A percentile compares a stretch with the other conserved stretches of the same genome.
These are phyloP conservation scores for Mormyrops attenuatus DNA, from an alignment of 2,797 vertebrate species.

Conservation along the genomic window DNA sequence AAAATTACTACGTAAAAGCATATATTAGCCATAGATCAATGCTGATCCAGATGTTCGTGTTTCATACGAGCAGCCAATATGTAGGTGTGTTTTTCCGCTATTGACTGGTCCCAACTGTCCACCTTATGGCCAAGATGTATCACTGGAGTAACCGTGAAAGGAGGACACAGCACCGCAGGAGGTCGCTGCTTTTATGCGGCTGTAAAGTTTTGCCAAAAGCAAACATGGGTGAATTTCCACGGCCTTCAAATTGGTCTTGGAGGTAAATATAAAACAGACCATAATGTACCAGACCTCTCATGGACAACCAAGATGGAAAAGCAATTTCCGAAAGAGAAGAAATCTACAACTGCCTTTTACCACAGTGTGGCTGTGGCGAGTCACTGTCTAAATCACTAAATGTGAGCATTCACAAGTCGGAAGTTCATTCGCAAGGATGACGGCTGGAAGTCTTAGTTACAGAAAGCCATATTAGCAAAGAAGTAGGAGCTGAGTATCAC, in stretches of 20 bases:
- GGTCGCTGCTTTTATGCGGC: slow-evolving; percentile 1
- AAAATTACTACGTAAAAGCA: neutral
- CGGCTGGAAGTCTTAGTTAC: neutral
- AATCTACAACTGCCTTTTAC: slow-evolving; percentile 20
- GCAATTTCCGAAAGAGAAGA: slow-evolving; percentile 6
- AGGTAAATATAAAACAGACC: slow-evolving; percentile 14
- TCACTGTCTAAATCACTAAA: slow-evolving; percentile 16
- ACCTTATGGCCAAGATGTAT: neutral
- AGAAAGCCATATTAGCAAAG: neutral
- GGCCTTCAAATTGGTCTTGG: neutral
- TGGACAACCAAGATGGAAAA: neutral
- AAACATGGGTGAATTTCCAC: slow-evolving; percentile 22
- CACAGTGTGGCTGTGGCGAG: slow-evolving; percentile 14
- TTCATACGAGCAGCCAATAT: neutral
- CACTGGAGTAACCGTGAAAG: neutral
- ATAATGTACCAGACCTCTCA: neutral
- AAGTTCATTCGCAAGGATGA: neutral
- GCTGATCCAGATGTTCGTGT: neutral
- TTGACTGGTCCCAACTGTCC: neutral
- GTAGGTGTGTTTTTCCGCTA: neutral
- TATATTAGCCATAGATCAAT: neutral
- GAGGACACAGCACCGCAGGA: neutral
- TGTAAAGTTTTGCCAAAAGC: neutral
- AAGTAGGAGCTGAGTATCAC: neutral
- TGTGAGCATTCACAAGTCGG: neutral